Conservation (phyloP, 2,113 vertebrate genomes). For the Xiphias gladius region DNA sequence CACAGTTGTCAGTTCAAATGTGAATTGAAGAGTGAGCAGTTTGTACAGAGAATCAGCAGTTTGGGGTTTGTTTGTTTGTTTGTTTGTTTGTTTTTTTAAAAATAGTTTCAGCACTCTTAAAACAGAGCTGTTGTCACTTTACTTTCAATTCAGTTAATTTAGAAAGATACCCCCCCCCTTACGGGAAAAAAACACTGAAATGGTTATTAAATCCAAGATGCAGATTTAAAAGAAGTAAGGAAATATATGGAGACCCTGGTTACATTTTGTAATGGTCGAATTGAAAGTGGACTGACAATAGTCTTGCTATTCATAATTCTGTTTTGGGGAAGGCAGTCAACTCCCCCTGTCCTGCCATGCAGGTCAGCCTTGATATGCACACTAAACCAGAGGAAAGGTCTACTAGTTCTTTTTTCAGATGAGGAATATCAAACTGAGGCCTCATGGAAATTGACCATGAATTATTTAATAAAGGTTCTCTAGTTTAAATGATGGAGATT, state of each 20-base stretch:
- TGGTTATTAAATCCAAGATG: not conserved
- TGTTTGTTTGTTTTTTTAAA: not conserved
- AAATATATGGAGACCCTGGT: not conserved
- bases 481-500: conserved; percentile 73
- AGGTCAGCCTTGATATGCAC: conserved; percentile 81
- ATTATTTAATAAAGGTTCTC: conserved; percentile 84
- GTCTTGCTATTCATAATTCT: conserved; percentile 58
- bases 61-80: conserved; percentile 21
- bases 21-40: conserved; percentile 38
- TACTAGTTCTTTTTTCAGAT: conserved; percentile 72
- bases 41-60: conserved; percentile 43
- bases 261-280: conserved; percentile 34
- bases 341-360: conserved; percentile 81
- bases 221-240: not conserved
- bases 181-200: not conserved
- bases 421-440: conserved; percentile 76
- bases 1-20: conserved; percentile 44
- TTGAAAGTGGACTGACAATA: conserved; percentile 61
- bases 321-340: conserved; percentile 65
- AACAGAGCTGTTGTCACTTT: conserved; percentile 48
- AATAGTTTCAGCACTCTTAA: conserved; percentile 57
- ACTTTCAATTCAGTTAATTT: conserved; percentile 58
- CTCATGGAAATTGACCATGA: conserved; percentile 79
- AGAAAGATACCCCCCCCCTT: not conserved
- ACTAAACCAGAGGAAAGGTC: conserved; percentile 73